Evolutionary conservation across 2,113 vertebrate species (phyloP), one percentile per base, ranked within the genome.

Genomic region (Catharus bicknelli): DNA sequence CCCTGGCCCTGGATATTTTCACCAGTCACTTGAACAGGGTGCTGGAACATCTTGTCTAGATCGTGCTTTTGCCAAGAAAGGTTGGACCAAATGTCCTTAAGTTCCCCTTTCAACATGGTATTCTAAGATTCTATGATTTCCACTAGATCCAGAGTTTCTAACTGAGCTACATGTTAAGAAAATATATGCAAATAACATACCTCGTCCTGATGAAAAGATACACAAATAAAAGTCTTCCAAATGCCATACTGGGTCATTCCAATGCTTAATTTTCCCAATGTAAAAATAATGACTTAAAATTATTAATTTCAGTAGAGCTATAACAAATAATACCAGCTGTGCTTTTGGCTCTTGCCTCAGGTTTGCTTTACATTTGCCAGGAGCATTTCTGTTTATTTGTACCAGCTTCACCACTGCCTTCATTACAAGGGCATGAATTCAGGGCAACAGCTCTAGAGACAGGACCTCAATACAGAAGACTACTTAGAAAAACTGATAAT

Each of bases 261-360:
- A 78, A n/a, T 50, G 45, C 18, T 94, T 79, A 54, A 42, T 86
- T 90, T 82, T 61, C 66, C 29, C 57, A 16, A 30, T 69, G 34
- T 54, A 93, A 90, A 93, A 90, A 76, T 82, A 86, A 86, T 38
- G 19, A 50, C 38, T 89, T 79, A 72, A 66, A 67, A 86, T 74
- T 68, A 85, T 69, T 95, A 78, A 79, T 86, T 93, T 84, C 66
- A 62, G 51, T 84, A 79, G 74, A 64, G 32, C 47, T 76, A 50
- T 77, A 86, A 59, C 26, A 90, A 90, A 86, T 67, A 90, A 64
- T 64, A 78, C 62, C 78, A 95, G 83, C 74, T 92, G 77, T 86
- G 59, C 34, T 55, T 89, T 62, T 94, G 67, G 53, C 72, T 88
- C 47, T 42, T 59, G 23, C 32, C 34, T 82, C 26, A n/a, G 15